Evolutionary conservation across 2,113 vertebrate genomes (phyloP), one percentile per base, ranked within the genome.

Genomic region (Salvator merianae): DNA sequence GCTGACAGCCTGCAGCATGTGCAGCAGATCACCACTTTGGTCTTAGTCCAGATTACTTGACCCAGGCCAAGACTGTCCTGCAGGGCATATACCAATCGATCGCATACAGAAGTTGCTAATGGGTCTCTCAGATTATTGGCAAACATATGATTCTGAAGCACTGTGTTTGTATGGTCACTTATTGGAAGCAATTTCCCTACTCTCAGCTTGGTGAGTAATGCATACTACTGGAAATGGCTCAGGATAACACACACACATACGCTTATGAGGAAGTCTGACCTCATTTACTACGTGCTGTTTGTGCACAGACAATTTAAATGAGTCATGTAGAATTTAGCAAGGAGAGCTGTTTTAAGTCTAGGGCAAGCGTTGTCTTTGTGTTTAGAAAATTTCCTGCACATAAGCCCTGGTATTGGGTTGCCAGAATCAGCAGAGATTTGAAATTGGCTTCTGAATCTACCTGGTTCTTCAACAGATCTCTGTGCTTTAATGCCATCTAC

Each of bases 321-420:
- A 85, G 47, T 77, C 81, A 83, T 40, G 66, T 30, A 47, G 76
- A 72, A 84, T 84, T 84, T 84, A 79, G 83, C 83, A 84, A 84
- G 53, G 79, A 78, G 18, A 59, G 50, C 22, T 70, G 26, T 8
- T 70, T 84, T 70, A 26, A 40, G 68, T 71, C 6, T 18, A 18
- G 68, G 50, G 36, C 71, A 82, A 62, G 69, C 70, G 36, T 30
- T 70, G 74, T 71, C 43, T 18, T 1, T 63, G 77, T 12, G 78
- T 36, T 77, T 84, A 5, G 50, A 22, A 77, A 53, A 30, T 79
- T 63, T 62, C 30, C 24, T 59, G 16, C 47, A 53, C 50, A 53
- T 53, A 53, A 53, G 50, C 50, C 16, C 50, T 53, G 50, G 16
- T 53, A 53, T 53, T 13, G 50, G 16, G 10, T 53, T 53, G 50